Base-by-base conservation (phyloP, 1,140 invertebrate genomes). In the Drosophila kikkawai region DNA sequence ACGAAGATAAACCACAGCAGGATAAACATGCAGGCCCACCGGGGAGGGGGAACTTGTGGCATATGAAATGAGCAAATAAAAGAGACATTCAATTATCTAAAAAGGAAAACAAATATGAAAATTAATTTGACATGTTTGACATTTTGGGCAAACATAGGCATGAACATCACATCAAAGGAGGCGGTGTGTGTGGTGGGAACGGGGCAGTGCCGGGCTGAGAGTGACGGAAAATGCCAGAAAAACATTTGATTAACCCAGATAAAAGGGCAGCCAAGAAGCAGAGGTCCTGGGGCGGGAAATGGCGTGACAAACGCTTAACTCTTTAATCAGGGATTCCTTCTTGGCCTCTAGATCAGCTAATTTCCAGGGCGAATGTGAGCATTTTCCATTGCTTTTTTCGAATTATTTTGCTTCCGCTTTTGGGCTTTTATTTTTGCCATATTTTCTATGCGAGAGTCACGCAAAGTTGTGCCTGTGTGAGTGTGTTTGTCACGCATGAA, bases 41-140 rank as follows among this genome's bases (percentile, higher is more conserved):
- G 44, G 36, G 36, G 22, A 19, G 47, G 17, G 5, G 22, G 7
- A 12, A 37, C 48, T 56, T 60, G 47, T 76, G 63, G 53, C 75
- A 87, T 73, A 80, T 53, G 53, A 77, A 88, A 83, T 83, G 80
- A 55, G 69, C 65, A 83, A 80, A 83, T 78, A 80, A 77, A 78
- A 80, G 60, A 65, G 56, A 58, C 73, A 88, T 78, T 88, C 85
- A 90, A 88, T 87, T 87, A 87, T 88, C 84, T 87, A 78, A 74
- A 88, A 84, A 84, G 85, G 80, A 68, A 78, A 84, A 71, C 61
- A 81, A 83, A 84, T 83, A 80, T 80, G 80, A 68, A 88, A 88
- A 87, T 88, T 87, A 87, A 87, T 87, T 88, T 84, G 85, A 84
- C 84, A 87, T 88, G 61, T 88, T 88, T 88, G 83, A 87, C 84